phyloP scores from a whole-genome alignment of 2,113 vertebrate genomes.

The Tachysurus vachellii region DNA sequence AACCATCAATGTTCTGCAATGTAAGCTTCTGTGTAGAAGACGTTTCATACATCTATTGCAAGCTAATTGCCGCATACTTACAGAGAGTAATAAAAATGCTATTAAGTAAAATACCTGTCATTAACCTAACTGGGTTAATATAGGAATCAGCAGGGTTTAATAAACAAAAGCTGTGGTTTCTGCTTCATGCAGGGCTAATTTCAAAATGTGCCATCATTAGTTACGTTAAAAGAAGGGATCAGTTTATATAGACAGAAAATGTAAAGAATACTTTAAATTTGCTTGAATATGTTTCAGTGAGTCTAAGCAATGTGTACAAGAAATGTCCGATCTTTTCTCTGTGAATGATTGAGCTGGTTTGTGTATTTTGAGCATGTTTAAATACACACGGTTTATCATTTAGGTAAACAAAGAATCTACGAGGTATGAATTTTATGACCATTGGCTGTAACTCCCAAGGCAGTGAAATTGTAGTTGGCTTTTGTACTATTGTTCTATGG shows the following conservation, averaged over 20 bases:
- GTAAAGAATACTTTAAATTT: neutral
- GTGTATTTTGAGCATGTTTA: neutral
- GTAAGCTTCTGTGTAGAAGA: constrained; percentile 71
- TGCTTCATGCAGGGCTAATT: constrained; percentile 68
- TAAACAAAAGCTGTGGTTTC: constrained; percentile 75
- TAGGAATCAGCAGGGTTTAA: constrained; percentile 75
- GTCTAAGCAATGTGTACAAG: neutral
- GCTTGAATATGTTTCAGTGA: neutral
- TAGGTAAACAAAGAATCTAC: neutral
- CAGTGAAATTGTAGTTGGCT: neutral
- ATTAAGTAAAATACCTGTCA: constrained; percentile 83
- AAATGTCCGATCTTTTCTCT: neutral
- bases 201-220: constrained; percentile 74
- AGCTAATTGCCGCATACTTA: constrained; percentile 78
- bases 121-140: constrained; percentile 82
- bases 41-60: constrained; percentile 73
- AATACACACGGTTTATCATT: neutral
- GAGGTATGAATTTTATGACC: neutral
- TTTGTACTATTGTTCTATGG: constrained; percentile 14
- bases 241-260: neutral
- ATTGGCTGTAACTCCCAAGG: neutral
- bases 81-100: constrained; percentile 80
- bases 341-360: neutral
- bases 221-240: constrained; percentile 55
- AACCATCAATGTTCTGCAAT: constrained; percentile 73